Percentiles rank a stretch among this genome's conserved stretches.
Evolutionary conservation across 2,888 invertebrate genomes (phyloP).

Genomic region (Diaprepes abbreviatus): DNA sequence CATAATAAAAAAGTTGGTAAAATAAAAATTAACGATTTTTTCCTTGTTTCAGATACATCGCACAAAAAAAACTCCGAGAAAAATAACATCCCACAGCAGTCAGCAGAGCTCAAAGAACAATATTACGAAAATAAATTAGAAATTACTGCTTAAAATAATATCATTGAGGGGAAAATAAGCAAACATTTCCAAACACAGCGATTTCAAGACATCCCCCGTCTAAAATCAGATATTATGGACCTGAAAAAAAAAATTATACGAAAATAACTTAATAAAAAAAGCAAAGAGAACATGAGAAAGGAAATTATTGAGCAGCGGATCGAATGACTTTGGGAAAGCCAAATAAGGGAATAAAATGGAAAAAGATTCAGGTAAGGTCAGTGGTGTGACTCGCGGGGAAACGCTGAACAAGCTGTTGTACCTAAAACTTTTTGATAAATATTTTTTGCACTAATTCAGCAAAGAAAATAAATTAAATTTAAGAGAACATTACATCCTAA

Average conservation of each 20-base stretch:
- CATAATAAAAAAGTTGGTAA: too few relatives aligned
- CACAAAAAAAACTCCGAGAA: too few relatives aligned
- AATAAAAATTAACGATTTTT: too few relatives aligned
- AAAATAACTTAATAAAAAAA: constrained; percentile 42
- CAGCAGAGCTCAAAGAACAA: neutral
- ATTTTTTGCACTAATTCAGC: too few relatives aligned
- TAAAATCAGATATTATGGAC: constrained; percentile 40
- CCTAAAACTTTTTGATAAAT: too few relatives aligned
- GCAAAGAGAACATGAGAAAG: constrained; percentile 38
- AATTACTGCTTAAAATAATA: constrained; percentile 11
- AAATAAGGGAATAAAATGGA: constrained; percentile 53
- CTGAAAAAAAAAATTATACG: constrained; percentile 35
- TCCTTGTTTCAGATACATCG: too few relatives aligned
- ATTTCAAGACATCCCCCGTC: constrained; percentile 4
- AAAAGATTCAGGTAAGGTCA: constrained; percentile 60
- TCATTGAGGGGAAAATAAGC: neutral
- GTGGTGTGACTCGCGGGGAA: too few relatives aligned
- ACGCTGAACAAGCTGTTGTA: too few relatives aligned
- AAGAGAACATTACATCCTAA: too few relatives aligned
- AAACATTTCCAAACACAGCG: neutral
- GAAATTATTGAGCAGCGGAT: constrained; percentile 42
- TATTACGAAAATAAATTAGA: neutral
- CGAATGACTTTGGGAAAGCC: constrained; percentile 35
- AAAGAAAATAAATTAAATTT: too few relatives aligned
- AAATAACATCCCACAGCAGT: too few relatives aligned